Evolutionary conservation across 64 coral and sea anemone genomes (phyloP).

Genomic region (Montipora cactus): DNA sequence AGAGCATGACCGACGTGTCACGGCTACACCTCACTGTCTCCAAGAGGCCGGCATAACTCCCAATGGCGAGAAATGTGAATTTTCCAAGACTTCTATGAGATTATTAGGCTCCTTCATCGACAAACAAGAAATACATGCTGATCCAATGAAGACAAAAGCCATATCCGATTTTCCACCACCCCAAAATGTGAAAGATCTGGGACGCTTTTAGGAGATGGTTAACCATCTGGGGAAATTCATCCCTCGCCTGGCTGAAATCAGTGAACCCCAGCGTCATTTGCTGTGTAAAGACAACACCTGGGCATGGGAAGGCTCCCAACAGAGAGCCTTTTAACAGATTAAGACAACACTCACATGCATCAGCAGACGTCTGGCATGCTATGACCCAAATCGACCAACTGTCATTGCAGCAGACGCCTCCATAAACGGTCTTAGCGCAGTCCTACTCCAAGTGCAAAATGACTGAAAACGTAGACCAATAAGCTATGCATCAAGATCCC

Average conservation of each 20-base stretch:
- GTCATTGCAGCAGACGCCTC: neutral
- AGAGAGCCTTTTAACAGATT: conserved; percentile 55
- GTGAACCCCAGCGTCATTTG: conserved; percentile 11
- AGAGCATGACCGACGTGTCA: conserved; percentile 6
- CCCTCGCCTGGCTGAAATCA: neutral
- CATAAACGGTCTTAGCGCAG: neutral
- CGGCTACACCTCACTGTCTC: neutral
- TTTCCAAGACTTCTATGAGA: conserved; percentile 46
- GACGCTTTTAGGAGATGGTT: conserved; percentile 48
- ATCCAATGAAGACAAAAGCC: conserved; percentile 18
- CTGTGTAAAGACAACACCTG: conserved; percentile 19
- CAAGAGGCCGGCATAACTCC: conserved; percentile 38
- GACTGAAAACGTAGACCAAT: conserved; percentile 1
- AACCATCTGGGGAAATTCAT: conserved; percentile 38
- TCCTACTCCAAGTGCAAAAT: conserved; percentile 55
- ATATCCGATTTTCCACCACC: too few relatives aligned
- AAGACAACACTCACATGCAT: neutral
- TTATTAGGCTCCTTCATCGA: conserved; percentile 63
- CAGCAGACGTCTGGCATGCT: conserved; percentile 28
- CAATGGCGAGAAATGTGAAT: neutral
- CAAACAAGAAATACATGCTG: conserved; percentile 34
- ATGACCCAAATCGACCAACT: conserved; percentile 14
- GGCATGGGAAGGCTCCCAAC: neutral
- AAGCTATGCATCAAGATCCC: too few relatives aligned
- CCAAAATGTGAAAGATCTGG: conserved; percentile 5